Conservation (phyloP, 2,888 invertebrate genomes). For the Biston betularia region DNA sequence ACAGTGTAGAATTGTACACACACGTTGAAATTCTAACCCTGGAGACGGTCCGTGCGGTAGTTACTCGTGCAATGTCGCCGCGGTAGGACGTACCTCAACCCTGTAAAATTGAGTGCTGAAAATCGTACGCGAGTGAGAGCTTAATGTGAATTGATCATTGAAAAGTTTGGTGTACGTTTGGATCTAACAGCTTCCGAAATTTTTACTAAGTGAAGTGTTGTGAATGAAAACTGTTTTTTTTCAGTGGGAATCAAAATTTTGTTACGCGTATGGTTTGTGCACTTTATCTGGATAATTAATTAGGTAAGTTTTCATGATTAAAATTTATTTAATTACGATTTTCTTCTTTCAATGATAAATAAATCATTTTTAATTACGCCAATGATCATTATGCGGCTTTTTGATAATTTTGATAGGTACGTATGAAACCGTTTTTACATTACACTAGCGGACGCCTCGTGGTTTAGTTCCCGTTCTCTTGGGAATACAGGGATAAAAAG, state of each 20-base stretch:
- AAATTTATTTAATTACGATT: background rate
- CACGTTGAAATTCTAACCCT: conserved; percentile 65
- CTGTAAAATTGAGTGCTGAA: conserved; percentile 6
- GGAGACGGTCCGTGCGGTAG: conserved; percentile 72
- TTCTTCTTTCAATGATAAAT: background rate
- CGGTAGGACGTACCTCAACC: conserved; percentile 37
- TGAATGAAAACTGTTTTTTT: conserved; percentile 26
- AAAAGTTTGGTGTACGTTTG: conserved; percentile 39
- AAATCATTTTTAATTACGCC: too few species aligned
- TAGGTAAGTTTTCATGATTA: conserved; percentile 36
- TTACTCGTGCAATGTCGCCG: conserved; percentile 52
- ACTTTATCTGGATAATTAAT: conserved; percentile 27
- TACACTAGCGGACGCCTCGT: too few species aligned
- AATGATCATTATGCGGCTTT: too few species aligned
- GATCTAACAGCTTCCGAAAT: conserved; percentile 21
- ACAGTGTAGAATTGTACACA: conserved; percentile 58
- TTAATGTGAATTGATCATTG: conserved; percentile 32
- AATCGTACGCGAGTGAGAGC: conserved; percentile 39
- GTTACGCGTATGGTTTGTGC: conserved; percentile 20
- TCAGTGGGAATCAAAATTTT: conserved; percentile 23
- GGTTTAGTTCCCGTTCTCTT: too few species aligned
- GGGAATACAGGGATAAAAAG: too few species aligned
- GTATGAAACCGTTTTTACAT: too few species aligned
- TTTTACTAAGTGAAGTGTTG: conserved; percentile 34
- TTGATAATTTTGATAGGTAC: too few species aligned